A percentile compares a stretch with the other conserved stretches of the same genome.
phyloP scores from a whole-genome alignment of 2,113 vertebrate genomes.

The Aptenodytes forsteri region DNA sequence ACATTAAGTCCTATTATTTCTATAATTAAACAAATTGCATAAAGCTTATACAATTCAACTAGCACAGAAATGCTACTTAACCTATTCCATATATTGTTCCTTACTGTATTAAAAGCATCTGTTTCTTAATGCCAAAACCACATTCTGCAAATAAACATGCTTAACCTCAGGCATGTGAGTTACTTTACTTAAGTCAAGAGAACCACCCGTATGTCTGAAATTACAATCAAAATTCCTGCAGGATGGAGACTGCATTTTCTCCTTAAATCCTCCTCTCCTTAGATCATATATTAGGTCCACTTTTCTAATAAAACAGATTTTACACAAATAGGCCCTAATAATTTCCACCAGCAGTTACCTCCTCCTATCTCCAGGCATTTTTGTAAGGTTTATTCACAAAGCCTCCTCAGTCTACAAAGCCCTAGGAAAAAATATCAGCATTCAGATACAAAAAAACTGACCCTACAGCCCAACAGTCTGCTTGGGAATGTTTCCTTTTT shows the following conservation, averaged over 20 bases:
- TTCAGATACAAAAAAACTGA: neutral
- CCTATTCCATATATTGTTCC: neutral
- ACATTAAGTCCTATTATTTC: neutral
- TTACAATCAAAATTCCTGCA: neutral
- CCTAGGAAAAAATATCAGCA: neutral
- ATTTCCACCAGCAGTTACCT: neutral
- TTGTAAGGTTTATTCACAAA: neutral
- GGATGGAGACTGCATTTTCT: neutral
- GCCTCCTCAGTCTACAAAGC: neutral
- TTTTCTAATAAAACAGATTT: neutral
- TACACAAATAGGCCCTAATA: neutral
- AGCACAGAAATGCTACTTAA: neutral
- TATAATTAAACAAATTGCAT: conserved; percentile 12
- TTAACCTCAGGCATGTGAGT: neutral
- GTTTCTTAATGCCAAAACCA: conserved; percentile 5
- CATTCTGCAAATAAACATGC: neutral
- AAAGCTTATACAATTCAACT: neutral
- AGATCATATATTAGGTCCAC: neutral
- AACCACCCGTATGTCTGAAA: neutral
- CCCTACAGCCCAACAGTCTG: neutral
- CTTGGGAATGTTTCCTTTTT: neutral
- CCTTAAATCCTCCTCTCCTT: neutral
- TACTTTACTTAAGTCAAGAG: neutral
- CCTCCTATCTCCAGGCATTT: neutral
- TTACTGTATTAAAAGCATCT: conserved; percentile 15